Percentiles rank a stretch among this genome's conserved stretches.
phyloP scores from a whole-genome alignment of 2,888 invertebrate species.

The Aspidiotus rigidus region DNA sequence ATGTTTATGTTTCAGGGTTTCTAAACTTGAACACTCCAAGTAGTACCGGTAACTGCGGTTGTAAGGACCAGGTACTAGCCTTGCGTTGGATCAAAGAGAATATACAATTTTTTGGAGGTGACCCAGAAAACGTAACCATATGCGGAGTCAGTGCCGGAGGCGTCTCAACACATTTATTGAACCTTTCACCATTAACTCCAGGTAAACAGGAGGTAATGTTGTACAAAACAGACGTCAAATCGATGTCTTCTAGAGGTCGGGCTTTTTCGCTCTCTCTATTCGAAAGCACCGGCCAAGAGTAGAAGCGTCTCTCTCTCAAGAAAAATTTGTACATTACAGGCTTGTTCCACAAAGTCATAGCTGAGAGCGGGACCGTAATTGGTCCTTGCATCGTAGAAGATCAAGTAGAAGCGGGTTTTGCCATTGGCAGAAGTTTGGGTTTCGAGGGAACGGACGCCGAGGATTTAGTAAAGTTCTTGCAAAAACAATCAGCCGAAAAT shows the following conservation, averaged over 20 bases:
- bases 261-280: no score
- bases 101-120: slow-evolving; percentile 51
- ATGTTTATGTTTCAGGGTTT: slow-evolving; percentile 27
- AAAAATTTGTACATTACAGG: background rate
- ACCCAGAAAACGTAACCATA: slow-evolving; percentile 49
- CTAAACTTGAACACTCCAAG: slow-evolving; percentile 34
- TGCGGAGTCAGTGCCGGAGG: slow-evolving; percentile 36
- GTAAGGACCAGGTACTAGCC: slow-evolving; percentile 51
- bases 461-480: background rate
- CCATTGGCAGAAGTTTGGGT: background rate
- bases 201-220: slow-evolving; percentile 9
- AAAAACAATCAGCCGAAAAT: background rate
- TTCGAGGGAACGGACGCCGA: background rate
- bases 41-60: slow-evolving; percentile 43
- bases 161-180: slow-evolving; percentile 31
- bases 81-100: slow-evolving; percentile 53
- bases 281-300: no score
- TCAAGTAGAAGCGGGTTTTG: background rate
- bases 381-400: background rate
- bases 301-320: no score
- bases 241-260: no score
- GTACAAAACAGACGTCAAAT: no score
- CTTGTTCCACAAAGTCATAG: background rate
- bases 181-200: slow-evolving; percentile 30
- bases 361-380: background rate